Conservation (phyloP, 2,113 vertebrate genomes). For the Bagarius yarrelli region DNA sequence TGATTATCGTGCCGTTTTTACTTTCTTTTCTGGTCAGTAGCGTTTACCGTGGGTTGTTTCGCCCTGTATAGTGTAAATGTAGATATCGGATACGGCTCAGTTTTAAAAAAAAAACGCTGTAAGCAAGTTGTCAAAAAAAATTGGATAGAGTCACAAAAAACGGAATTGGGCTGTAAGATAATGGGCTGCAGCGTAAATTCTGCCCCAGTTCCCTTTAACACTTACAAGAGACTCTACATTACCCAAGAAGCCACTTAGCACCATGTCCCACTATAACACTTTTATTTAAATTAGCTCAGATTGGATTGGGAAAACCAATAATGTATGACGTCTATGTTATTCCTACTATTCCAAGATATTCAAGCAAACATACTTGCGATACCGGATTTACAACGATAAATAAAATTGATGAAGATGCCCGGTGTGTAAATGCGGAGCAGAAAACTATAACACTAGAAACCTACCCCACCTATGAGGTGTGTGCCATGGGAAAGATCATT, state of each 20-base stretch:
- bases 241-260: background rate
- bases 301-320: background rate
- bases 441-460: background rate
- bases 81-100: too few species aligned
- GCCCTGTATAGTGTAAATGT: too few species aligned
- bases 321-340: background rate
- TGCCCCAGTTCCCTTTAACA: background rate
- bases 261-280: background rate
- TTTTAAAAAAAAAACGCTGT: too few species aligned
- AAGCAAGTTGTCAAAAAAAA: too few species aligned
- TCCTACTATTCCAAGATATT: background rate
- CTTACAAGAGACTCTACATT: background rate
- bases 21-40: too few species aligned
- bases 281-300: background rate
- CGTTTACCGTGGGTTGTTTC: too few species aligned
- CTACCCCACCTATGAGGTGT: background rate
- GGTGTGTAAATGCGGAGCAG: background rate
- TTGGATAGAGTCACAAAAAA: too few species aligned
- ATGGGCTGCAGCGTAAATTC: too few species aligned
- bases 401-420: background rate
- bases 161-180: too few species aligned
- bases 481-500: slow-evolving; percentile 11
- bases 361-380: background rate
- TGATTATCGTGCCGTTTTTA: too few species aligned
- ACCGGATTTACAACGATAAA: background rate